Evolutionary conservation across 2,113 vertebrate genomes (phyloP), one percentile per base, ranked within the genome.

Genomic region (Pseudopodoces humilis): DNA sequence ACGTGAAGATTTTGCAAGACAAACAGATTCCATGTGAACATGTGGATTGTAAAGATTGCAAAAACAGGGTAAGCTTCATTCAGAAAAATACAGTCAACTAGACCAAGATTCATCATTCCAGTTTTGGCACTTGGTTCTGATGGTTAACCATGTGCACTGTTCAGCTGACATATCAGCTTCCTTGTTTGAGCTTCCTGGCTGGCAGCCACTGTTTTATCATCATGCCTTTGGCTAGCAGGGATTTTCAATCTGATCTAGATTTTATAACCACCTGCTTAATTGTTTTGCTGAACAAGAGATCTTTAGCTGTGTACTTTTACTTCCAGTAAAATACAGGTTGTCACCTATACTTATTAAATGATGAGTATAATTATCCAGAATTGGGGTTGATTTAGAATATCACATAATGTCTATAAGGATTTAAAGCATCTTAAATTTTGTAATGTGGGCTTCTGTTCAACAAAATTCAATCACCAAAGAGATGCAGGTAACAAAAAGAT

Each of bases 191-290:
- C 37, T 85, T 43, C 88, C 70, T 94, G 92, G 92, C 94, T 44
- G 41, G 60, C 76, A 90, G 88, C 83, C 92, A 93, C 69, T 37
- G 20, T 50, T 78, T 93, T 86, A 88, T 88, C 86, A 86, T 70
- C 69, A 37, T 2, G 56, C 68, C 92, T 90, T 88, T 92, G 83
- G 68, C 88, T 83, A 83, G 76, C 64, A 96, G 58, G 33, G 76
- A 75, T 89, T 89, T 56, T 75, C 77, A 84, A 41, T 71, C 49
- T 87, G 53, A 90, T 95, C 79, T 81, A 43, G 58, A 82, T 86
- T 90, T 95, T 88, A 91, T 74, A 63, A 86, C 30, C 39, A 83
- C 35, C 35, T 69, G 33, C 70, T 77, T 87, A 76, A 76, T 49
- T 95, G 82, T 91, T 83, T 65, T 83, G 31, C 75, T 74, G 65